These are phyloP conservation scores for Esox niger DNA, from an alignment of 2,113 vertebrate species.

Conservation along the genomic window DNA sequence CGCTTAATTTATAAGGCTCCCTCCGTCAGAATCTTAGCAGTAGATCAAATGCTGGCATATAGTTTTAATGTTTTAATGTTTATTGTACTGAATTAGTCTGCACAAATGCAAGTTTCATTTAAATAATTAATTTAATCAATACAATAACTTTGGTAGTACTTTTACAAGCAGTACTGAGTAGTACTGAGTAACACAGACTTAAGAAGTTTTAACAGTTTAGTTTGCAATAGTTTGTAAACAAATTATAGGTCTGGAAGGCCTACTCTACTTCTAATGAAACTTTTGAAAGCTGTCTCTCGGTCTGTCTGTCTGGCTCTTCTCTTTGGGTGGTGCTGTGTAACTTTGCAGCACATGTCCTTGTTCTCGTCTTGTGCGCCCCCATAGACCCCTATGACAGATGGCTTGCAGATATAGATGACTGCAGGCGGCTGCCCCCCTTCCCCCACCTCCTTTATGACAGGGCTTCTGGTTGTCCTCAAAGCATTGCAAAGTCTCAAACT, in stretches of 20 bases:
- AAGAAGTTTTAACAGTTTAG: too few relatives aligned
- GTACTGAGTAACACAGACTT: too few relatives aligned
- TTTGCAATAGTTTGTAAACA: too few relatives aligned
- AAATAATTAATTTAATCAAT: too few relatives aligned
- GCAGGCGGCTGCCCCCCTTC: background rate
- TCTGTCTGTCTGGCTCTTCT: conserved; percentile 15
- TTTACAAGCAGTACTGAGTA: too few relatives aligned
- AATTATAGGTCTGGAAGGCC: too few relatives aligned
- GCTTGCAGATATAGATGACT: conserved; percentile 19
- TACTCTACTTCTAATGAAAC: too few relatives aligned
- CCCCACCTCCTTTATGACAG: background rate
- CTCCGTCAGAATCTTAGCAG: background rate
- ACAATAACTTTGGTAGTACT: too few relatives aligned
- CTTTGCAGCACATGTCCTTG: conserved; percentile 47
- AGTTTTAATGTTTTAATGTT: too few relatives aligned
- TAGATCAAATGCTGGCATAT: background rate
- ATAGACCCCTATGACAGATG: conserved; percentile 21
- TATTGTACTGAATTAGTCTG: background rate
- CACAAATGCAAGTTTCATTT: too few relatives aligned
- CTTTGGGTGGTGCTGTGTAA: conserved; percentile 44
- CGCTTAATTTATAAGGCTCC: background rate
- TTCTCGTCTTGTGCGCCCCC: conserved; percentile 4
- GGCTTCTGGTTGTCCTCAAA: conserved; percentile 17
- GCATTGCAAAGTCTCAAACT: background rate
- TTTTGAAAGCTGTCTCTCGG: too few relatives aligned